Base-by-base conservation (phyloP, 1,140 invertebrate species). In the Steinernema feltiae region DNA sequence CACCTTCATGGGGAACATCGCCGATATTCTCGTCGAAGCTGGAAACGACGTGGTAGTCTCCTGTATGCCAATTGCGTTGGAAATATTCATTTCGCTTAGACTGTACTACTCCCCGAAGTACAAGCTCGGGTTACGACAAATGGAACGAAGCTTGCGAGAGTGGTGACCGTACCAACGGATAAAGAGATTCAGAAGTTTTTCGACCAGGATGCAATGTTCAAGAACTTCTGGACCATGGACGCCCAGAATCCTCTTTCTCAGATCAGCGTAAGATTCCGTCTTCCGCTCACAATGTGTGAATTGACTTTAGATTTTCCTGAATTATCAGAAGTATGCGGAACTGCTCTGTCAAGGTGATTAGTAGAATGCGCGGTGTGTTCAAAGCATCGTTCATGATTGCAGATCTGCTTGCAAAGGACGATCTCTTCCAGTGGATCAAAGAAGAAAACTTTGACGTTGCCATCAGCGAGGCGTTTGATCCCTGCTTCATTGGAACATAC, bases 401-500 rank as follows among this genome's bases (percentile, higher is more conserved):
- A 74, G 73, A 72, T 17, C n/a, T 74, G 15, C 7, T 74, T 15
- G 2, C 18, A 74, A 71, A 71, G 30, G 27, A 27, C 2, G 48
- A 72, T 1, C 2, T 74, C 3, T 30, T 74, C 17, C 2, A 24
- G 17, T 69, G 69, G 73, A 48, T 74, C 17, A 74, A 71, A 71
- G 27, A 74, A 21, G 73, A 74, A 29, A 72, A 74, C 3, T 74
- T 74, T 27, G 73, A 74, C 29, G 48, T 41, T n/a, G 35, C 30
- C 1, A 41, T 74, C 32, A 30, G 30, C 18, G 73, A 74, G 71
- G 27, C 35, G 21, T 74, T 74, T 30, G 73, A 74, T 32, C 12
- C 24, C 24, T 63, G 53, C 53, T 63, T 63, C 24, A 63, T 63
- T 27, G 53, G 53, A 27, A 17, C 53, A 3, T 63, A 63, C 53